Conservation (phyloP, 2,888 invertebrate species). For the Ferdinandea cuprea region DNA sequence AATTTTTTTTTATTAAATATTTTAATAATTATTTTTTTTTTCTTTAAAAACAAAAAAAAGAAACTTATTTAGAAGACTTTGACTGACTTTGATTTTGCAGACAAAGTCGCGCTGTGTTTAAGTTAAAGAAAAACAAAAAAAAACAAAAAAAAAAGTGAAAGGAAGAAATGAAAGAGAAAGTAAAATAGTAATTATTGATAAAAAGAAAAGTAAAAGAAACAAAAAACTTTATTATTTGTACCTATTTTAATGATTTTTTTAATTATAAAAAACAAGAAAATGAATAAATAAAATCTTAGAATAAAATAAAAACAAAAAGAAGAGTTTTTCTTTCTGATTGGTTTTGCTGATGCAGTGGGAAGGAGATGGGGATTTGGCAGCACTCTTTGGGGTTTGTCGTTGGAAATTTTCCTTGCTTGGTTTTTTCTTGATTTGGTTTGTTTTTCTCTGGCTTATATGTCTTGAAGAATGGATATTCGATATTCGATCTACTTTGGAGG, state of each 20-base stretch:
- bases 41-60: too few species aligned
- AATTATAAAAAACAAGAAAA: conserved; percentile 60
- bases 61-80: conserved; percentile 68
- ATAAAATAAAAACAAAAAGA: conserved; percentile 20
- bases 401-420: too few species aligned
- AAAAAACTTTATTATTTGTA: conserved; percentile 71
- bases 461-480: too few species aligned
- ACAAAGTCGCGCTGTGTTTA: conserved; percentile 83
- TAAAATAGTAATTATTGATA: conserved; percentile 54
- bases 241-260: conserved; percentile 71
- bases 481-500: too few species aligned
- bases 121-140: conserved; percentile 79
- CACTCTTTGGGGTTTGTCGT: too few species aligned
- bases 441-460: too few species aligned
- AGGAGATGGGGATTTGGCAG: not conserved
- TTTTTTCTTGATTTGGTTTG: too few species aligned
- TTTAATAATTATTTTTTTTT: conserved; percentile 41
- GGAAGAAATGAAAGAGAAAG: conserved; percentile 53
- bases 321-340: not conserved
- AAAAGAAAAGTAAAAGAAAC: too few species aligned
- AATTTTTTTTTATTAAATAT: conserved; percentile 61
- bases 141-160: conserved; percentile 73
- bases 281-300: conserved; percentile 62
- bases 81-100: conserved; percentile 73
- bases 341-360: too few species aligned